Evolutionary conservation across 2,797 vertebrate genomes (phyloP).

Genomic region (Onychomys torridus): DNA sequence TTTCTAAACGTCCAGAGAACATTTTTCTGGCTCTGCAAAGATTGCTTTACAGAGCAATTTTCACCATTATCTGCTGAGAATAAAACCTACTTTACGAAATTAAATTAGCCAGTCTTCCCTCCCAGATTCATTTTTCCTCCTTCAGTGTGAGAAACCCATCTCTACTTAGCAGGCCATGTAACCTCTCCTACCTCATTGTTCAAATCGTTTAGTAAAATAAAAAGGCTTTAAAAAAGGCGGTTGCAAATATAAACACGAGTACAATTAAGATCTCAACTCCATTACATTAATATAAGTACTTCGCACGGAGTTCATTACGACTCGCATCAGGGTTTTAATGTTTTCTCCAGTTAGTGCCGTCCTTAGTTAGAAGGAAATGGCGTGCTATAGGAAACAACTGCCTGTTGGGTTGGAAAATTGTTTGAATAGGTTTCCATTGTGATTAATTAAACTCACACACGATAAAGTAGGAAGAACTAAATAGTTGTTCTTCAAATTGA

Average conservation of each 20-base stretch:
- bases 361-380: conserved; percentile 81
- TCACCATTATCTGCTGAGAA: conserved; percentile 81
- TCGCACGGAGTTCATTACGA: conserved; percentile 81
- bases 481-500: conserved; percentile 82
- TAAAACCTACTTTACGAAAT: conserved; percentile 83
- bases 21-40: conserved; percentile 77
- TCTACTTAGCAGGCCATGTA: conserved; percentile 76
- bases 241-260: conserved; percentile 80
- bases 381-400: conserved; percentile 77
- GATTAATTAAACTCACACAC: conserved; percentile 84
- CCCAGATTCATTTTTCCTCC: conserved; percentile 78
- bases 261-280: conserved; percentile 83
- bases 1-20: conserved; percentile 72
- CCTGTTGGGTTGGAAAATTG: conserved; percentile 78
- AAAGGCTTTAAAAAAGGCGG: conserved; percentile 79
- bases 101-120: conserved; percentile 81
- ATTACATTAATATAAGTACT: conserved; percentile 84
- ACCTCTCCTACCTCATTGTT: conserved; percentile 78
- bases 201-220: conserved; percentile 82
- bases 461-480: conserved; percentile 77
- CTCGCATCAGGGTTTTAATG: conserved; percentile 81
- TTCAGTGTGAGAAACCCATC: conserved; percentile 68
- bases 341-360: conserved; percentile 78
- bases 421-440: conserved; percentile 81
- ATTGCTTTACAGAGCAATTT: conserved; percentile 81